phyloP scores from a whole-genome alignment of 1,140 invertebrate genomes.

The Cydia pomonella region DNA sequence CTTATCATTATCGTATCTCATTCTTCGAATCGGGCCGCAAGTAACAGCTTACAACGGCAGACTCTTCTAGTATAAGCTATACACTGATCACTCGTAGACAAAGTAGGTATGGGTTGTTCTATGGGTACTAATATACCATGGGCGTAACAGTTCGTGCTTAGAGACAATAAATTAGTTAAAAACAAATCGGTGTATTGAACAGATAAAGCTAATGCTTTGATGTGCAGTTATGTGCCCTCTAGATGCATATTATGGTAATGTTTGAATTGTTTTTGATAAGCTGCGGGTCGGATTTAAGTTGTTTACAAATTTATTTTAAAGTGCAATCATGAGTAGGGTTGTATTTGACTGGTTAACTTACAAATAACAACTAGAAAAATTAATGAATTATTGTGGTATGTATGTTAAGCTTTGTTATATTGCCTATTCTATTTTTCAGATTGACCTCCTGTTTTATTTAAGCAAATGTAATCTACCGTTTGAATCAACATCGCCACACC shows the following conservation, averaged over 20 bases:
- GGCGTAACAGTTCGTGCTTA: slow-evolving; percentile 26
- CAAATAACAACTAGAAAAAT: not conserved
- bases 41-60: not conserved
- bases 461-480: not conserved
- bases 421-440: no score
- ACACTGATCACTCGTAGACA: not conserved
- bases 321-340: not conserved
- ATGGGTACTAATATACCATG: not conserved
- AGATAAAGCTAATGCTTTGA: slow-evolving; percentile 31
- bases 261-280: slow-evolving; percentile 13
- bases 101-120: not conserved
- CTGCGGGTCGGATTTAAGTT: slow-evolving; percentile 20
- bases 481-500: slow-evolving; percentile 41
- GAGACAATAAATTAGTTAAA: slow-evolving; percentile 33
- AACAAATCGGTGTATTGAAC: slow-evolving; percentile 29
- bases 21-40: no score
- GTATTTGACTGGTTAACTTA: not conserved
- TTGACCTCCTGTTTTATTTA: not conserved
- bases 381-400: not conserved
- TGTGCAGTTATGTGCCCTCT: slow-evolving; percentile 25
- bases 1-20: no score
- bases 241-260: slow-evolving; percentile 23
- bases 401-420: not conserved
- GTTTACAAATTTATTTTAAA: not conserved
- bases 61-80: not conserved